phyloP scores from a whole-genome alignment of 2,797 vertebrate genomes.

The Sciurus carolinensis region DNA sequence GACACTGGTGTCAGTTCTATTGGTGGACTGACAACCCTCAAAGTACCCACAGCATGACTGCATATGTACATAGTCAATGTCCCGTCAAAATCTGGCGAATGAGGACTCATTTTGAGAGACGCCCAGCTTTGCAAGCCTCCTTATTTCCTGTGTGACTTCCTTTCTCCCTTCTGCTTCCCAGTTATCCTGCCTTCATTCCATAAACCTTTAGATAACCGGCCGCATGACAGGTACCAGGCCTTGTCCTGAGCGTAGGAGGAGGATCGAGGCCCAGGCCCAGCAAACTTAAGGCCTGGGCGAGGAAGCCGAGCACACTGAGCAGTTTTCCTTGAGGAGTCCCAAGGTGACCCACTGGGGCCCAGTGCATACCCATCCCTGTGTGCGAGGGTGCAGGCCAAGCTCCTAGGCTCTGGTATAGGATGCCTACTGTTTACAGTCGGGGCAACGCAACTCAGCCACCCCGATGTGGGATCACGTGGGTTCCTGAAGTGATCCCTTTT shows the following conservation, averaged over 20 bases:
- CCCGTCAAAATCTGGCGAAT: background rate
- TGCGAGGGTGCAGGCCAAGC: too few relatives aligned
- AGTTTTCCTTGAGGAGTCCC: background rate
- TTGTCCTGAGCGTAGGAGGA: background rate
- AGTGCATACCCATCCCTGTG: too few relatives aligned
- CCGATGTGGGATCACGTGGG: background rate
- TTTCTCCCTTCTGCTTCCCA: background rate
- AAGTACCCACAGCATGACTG: background rate
- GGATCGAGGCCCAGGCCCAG: background rate
- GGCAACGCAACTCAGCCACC: background rate
- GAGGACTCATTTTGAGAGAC: background rate
- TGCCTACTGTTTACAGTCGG: background rate
- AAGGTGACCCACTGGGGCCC: fast-evolving
- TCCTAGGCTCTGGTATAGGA: background rate
- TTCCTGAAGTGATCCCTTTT: background rate
- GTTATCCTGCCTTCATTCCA: background rate
- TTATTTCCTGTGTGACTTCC: background rate
- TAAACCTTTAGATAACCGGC: background rate
- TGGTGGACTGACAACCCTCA: background rate
- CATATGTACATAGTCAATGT: background rate
- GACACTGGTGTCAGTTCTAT: background rate
- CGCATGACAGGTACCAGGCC: background rate
- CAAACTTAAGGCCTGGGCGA: background rate
- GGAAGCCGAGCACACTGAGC: background rate
- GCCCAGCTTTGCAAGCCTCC: background rate